Evolutionary conservation across 2,797 vertebrate species (phyloP).

Genomic region (Monodelphis domestica): DNA sequence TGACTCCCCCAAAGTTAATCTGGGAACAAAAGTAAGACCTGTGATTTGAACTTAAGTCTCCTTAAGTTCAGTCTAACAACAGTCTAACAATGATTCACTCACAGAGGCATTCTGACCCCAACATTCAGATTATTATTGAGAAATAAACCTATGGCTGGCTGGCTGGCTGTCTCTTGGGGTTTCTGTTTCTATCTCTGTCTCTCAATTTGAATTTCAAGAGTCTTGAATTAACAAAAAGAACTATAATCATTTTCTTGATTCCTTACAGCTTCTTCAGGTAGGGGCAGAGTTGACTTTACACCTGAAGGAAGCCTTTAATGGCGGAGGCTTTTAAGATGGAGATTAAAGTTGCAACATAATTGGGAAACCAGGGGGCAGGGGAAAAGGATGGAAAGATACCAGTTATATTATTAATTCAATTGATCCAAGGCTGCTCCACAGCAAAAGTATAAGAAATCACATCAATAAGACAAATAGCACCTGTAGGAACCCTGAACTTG

Average conservation of each 20-base stretch:
- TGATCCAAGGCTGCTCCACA: conserved; percentile 48
- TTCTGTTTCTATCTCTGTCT: not conserved
- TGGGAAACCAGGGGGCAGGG: not conserved
- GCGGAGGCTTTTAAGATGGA: conserved; percentile 40
- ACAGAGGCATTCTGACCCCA: not conserved
- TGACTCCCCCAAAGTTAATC: not conserved
- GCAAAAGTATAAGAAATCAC: conserved; percentile 56
- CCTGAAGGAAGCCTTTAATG: not conserved
- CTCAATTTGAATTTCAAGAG: not conserved
- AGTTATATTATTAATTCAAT: conserved; percentile 77
- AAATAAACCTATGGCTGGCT: not conserved
- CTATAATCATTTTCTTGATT: not conserved
- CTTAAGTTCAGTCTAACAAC: not conserved
- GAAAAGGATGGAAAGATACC: conserved; percentile 40
- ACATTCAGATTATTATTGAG: not conserved
- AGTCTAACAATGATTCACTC: not conserved
- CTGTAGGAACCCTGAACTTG: conserved; percentile 65
- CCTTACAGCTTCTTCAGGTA: not conserved
- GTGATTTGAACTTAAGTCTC: not conserved
- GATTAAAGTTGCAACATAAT: conserved; percentile 38
- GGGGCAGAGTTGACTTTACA: not conserved
- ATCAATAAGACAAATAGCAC: conserved; percentile 76
- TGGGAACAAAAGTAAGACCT: not conserved
- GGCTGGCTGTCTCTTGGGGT: not conserved
- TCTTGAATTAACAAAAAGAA: not conserved